Evolutionary conservation across 2,797 vertebrate species (phyloP).

Genomic region (Micromesistius poutassou): DNA sequence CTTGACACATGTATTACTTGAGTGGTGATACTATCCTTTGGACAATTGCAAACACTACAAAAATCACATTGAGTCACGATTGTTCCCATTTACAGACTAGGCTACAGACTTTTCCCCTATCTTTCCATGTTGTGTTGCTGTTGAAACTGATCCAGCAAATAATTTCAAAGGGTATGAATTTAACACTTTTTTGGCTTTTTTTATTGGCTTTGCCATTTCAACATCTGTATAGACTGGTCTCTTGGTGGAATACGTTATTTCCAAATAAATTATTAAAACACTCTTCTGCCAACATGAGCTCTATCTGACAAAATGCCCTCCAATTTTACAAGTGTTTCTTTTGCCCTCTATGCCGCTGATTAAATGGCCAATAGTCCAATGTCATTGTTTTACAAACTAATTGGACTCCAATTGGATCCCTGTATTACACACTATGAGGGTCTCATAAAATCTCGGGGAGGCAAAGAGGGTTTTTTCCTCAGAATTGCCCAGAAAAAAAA

Average conservation of each 20-base stretch:
- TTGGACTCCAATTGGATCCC: constrained; percentile 28
- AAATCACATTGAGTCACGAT: not conserved
- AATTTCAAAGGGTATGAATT: not conserved
- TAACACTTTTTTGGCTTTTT: too few relatives aligned
- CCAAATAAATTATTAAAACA: not conserved
- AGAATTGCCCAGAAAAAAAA: constrained; percentile 33
- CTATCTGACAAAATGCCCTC: not conserved
- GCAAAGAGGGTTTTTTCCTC: constrained; percentile 39
- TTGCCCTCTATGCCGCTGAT: constrained; percentile 8
- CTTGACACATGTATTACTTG: not conserved
- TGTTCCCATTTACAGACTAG: not conserved
- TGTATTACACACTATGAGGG: constrained; percentile 31
- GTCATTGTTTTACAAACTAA: constrained; percentile 34
- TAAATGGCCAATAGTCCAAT: constrained; percentile 14
- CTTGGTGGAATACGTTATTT: not conserved
- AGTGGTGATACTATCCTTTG: not conserved
- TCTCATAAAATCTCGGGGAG: constrained; percentile 31
- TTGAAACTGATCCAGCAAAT: not conserved
- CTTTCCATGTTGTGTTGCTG: not conserved
- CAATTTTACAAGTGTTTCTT: constrained; percentile 11
- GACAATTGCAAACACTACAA: not conserved
- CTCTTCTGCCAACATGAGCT: not conserved
- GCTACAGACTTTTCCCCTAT: not conserved
- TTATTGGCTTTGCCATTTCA: not conserved
- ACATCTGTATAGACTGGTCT: not conserved